Base-by-base conservation (phyloP, 2,888 invertebrate genomes). In the Polymixis flavicincta region DNA sequence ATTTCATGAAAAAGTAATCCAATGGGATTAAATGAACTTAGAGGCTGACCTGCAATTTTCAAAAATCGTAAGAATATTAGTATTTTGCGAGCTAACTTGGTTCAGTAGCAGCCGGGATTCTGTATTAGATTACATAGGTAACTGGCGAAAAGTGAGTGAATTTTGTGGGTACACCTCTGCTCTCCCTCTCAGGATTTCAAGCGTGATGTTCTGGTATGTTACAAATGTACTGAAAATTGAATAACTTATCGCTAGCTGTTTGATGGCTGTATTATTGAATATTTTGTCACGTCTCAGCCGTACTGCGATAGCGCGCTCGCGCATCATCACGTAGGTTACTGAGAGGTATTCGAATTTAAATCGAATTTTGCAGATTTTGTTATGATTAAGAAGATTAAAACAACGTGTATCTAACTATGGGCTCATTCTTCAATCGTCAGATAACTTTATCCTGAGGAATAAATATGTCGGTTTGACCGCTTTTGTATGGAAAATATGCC, bases 251-350 rank as follows among this genome's bases (percentile, higher is more conserved):
- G 37, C 14, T 25, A 19, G 48, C 48, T 8, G 22, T n/a, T 70
- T 25, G 25, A 70, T 64, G 63, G 17, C 22, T 14, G 17, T 13
- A 17, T 61, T 71, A 59, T 78, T 81, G 57, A 55, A 59, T 69
- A 66, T 55, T 68, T 68, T 25, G 84, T 84, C 82, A 82, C 82
- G 85, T 82, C 63, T 32, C 28, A 52, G 55, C 25, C 2, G 32
- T 5, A 37, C 59, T 22, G 28, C 60, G 81, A 80, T 82, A 84
- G 45, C 59, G n/a, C 57, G 74, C 8, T 1, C 2, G n/a, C 63
- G 14, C 61, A 55, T 63, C 42, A n/a, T 63, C 82, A 82, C 82
- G 82, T 82, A 65, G 2, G 2, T 0, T n/a, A 13, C 32, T 37
- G 17, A 28, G 17, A 61, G 25, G 11, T 48, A 52, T 48, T 64